These are phyloP conservation scores for Ophioderma brevispina DNA, from an alignment of 35 echinoderm and acorn worm genomes.

Conservation along the genomic window DNA sequence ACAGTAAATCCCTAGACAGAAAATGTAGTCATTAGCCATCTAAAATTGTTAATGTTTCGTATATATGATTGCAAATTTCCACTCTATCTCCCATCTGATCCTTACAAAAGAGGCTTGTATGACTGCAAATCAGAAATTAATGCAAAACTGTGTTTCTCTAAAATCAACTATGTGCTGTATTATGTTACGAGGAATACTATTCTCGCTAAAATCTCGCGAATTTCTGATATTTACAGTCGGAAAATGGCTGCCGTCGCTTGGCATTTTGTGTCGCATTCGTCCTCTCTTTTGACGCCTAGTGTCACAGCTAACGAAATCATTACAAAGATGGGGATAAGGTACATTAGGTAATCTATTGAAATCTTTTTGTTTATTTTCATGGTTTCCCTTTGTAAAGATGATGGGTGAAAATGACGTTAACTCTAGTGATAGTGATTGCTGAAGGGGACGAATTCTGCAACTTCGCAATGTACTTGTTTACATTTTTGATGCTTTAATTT, in stretches of 20 bases:
- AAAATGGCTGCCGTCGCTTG: conserved; percentile 83
- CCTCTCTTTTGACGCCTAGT: conserved; percentile 23
- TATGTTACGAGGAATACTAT: background rate
- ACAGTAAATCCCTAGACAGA: background rate
- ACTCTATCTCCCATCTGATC: no score
- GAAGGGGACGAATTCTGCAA: no score
- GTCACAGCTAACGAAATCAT: conserved; percentile 46
- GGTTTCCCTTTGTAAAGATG: no score
- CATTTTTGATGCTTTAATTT: no score
- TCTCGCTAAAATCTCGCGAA: background rate
- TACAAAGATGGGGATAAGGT: conserved; percentile 82
- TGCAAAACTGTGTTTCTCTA: background rate
- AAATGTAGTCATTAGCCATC: background rate
- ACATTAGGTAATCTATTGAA: no score
- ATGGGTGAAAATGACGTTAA: no score
- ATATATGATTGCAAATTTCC: background rate
- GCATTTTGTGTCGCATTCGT: conserved; percentile 43
- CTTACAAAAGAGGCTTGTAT: background rate
- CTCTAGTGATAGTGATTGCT: no score
- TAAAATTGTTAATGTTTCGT: background rate
- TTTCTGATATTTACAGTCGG: background rate
- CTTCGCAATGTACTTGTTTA: no score
- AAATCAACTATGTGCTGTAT: background rate
- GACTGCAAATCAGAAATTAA: background rate
- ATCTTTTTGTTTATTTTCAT: no score